Base-by-base conservation (phyloP, 2,888 invertebrate genomes). In the Protula sp. region DNA sequence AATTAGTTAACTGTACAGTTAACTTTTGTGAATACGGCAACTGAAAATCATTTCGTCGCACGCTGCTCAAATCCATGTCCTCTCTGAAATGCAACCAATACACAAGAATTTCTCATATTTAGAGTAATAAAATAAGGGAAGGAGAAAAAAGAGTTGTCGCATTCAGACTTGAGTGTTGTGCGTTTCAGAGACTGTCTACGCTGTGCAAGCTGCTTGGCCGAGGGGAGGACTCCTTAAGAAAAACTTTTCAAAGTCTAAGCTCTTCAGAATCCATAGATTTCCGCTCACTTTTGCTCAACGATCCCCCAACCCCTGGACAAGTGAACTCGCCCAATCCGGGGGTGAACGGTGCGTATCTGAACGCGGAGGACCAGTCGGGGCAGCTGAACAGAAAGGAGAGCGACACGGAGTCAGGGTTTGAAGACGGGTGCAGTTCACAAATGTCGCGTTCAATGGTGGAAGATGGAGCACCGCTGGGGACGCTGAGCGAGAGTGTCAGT, bases 361-460 rank as follows among this genome's bases (percentile, higher is more conserved):
- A 26, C n/a, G n/a, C n/a, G 4, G 52, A 38, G 29, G 3, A 51
- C 19, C 50, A 27, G 51, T 14, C 29, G 19, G 30, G 14, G 28
- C 30, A 30, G n/a, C 27, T 30, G 26, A 47, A 53, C 30, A 26
- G 58, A 30, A 28, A 45, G 3, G 61, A 63, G 48, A 76, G 79
- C 70, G 80, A 80, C 67, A 67, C 73, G 0, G 81, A 81, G 60
- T 81, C 81, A 0, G 82, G 81, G 3, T 79, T 80, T 64, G 81
- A 80, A 56, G 81, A 81, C 61, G 62, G 65, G 3, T 69, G 73
- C 38, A 72, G 31, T 1, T 55, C 76, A 1, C 71, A 73, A 60
- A 70, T 76, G 73, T 74, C 75, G 4, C 67, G 74, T 64, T 77
- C 76, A 58, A 71, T 73, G 64, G 70, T 72, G 24, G 74, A 74